Conservation (phyloP, 2,797 vertebrate genomes). For the Muscicapa striata region DNA sequence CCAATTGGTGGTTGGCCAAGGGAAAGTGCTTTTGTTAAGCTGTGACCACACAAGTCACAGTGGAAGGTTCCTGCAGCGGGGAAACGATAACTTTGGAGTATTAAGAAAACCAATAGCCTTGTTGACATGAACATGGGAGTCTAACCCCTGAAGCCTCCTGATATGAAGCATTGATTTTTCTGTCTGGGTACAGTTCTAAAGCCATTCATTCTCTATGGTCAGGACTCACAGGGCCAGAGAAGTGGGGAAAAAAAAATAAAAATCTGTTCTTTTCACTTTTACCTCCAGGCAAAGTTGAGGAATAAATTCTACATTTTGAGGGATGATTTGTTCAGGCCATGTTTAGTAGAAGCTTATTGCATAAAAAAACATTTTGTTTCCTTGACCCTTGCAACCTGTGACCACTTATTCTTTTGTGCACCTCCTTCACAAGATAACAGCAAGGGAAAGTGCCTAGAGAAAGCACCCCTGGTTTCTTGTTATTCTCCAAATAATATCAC, state of each 20-base stretch:
- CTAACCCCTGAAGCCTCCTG: slow-evolving; percentile 98
- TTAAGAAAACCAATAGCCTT: slow-evolving; percentile 99
- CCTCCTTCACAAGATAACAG: slow-evolving; percentile 43
- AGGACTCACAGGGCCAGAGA: slow-evolving; percentile 86
- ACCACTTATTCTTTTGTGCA: slow-evolving; percentile 55
- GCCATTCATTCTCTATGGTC: slow-evolving; percentile 98
- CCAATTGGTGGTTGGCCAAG: slow-evolving; percentile 76
- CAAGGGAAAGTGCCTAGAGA: slow-evolving; percentile 16
- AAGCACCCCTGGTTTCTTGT: slow-evolving; percentile 57
- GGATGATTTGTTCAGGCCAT: slow-evolving; percentile 84
- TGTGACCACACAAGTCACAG: slow-evolving; percentile 92
- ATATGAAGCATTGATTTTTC: slow-evolving; percentile 99
- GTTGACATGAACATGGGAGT: slow-evolving; percentile 98
- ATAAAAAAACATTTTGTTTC: slow-evolving; percentile 71
- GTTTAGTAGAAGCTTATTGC: slow-evolving; percentile 78
- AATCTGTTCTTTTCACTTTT: slow-evolving; percentile 85
- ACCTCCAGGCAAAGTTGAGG: slow-evolving; percentile 90
- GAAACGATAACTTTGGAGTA: slow-evolving; percentile 96
- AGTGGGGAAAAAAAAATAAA: slow-evolving; percentile 71
- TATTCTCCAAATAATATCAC: slow-evolving; percentile 67
- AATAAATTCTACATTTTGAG: slow-evolving; percentile 85
- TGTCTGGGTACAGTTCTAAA: slow-evolving; percentile 91
- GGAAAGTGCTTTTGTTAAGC: slow-evolving; percentile 90
- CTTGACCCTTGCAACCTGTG: slow-evolving; percentile 62
- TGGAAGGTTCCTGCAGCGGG: slow-evolving; percentile 83